A percentile compares a stretch with the other conserved stretches of the same genome.
These are phyloP conservation scores for Lithobates sylvaticus DNA, from an alignment of 2,797 vertebrate genomes.

Conservation along the genomic window DNA sequence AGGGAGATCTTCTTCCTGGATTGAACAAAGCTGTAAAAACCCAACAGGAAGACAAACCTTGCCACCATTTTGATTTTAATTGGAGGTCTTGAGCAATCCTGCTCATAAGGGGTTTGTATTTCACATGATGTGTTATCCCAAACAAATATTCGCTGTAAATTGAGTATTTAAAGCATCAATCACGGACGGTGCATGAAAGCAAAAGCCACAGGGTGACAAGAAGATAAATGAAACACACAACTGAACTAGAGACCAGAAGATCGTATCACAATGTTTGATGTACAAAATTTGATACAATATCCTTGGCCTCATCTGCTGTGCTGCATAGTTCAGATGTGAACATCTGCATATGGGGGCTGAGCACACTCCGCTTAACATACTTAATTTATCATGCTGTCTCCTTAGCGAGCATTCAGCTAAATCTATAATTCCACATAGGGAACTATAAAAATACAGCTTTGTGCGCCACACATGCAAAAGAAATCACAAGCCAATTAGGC, in stretches of 20 bases:
- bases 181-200: background rate
- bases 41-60: no score
- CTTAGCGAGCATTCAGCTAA: background rate
- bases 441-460: background rate
- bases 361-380: background rate
- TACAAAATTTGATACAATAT: background rate
- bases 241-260: background rate
- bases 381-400: conserved; percentile 7
- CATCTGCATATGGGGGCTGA: background rate
- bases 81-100: background rate
- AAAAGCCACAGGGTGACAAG: background rate
- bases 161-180: conserved; percentile 4
- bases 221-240: conserved; percentile 1
- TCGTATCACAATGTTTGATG: conserved; percentile 1
- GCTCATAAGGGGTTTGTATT: background rate
- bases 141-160: background rate
- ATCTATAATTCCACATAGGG: background rate
- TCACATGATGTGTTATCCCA: background rate
- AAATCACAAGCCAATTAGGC: background rate
- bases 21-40: no score
- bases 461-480: background rate
- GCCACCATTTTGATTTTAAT: no score
- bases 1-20: no score
- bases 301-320: background rate
- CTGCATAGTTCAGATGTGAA: conserved; percentile 2